phyloP scores from a whole-genome alignment of 2,888 invertebrate genomes.

The Phlogophora meticulosa region DNA sequence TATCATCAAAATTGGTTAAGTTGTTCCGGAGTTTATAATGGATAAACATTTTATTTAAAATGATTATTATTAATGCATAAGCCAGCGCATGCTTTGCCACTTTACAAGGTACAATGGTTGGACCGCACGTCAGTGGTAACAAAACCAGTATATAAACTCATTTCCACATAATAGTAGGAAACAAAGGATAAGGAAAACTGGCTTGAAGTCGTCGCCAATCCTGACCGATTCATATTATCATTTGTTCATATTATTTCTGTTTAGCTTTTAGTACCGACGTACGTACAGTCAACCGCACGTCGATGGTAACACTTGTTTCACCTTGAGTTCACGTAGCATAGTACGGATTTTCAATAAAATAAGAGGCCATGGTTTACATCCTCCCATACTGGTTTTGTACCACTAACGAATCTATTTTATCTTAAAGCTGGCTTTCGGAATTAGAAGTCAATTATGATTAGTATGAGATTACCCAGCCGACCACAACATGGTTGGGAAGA shows the following conservation, averaged over 20 bases:
- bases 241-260: constrained; percentile 13
- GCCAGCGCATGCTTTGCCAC: no score
- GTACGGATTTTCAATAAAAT: no score
- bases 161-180: constrained; percentile 8
- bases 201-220: constrained; percentile 24
- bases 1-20: no score
- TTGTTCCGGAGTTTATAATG: no score
- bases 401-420: background rate
- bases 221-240: constrained; percentile 31
- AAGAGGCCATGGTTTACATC: no score
- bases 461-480: background rate
- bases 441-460: constrained; percentile 8
- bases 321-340: no score
- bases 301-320: no score
- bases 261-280: constrained; percentile 18
- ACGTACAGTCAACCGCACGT: no score
- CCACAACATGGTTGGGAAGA: no score
- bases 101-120: no score
- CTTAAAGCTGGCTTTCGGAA: background rate
- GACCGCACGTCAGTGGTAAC: background rate
- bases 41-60: no score
- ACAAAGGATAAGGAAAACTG: constrained; percentile 37
- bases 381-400: constrained; percentile 11
- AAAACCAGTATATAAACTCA: background rate
- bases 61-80: no score